These are phyloP conservation scores for Drosophila heteroneura DNA, from an alignment of 2,888 invertebrate species.

Conservation along the genomic window DNA sequence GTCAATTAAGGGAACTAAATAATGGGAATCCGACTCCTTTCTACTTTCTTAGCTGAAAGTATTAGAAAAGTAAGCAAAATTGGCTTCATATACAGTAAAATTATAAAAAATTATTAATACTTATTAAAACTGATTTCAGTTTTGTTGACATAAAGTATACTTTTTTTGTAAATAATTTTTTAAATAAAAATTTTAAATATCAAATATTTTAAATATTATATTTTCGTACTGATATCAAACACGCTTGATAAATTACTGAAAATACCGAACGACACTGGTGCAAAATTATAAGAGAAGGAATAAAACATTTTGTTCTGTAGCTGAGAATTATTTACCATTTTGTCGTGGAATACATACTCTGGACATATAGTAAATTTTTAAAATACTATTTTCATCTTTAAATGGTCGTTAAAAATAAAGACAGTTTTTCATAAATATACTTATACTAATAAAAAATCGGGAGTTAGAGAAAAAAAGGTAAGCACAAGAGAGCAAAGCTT, in stretches of 20 bases:
- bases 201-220: too few relatives aligned
- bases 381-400: neutral
- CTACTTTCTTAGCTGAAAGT: neutral
- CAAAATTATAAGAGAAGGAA: neutral
- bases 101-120: neutral
- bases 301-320: neutral
- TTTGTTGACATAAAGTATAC: neutral
- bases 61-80: neutral
- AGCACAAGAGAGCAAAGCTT: slow-evolving; percentile 4
- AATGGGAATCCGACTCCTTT: neutral
- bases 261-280: neutral
- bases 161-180: neutral
- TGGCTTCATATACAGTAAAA: neutral
- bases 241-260: neutral
- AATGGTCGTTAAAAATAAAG: neutral
- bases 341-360: neutral
- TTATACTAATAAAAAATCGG: neutral
- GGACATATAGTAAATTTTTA: neutral
- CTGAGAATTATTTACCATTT: neutral
- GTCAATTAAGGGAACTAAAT: neutral
- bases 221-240: neutral
- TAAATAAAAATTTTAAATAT: neutral
- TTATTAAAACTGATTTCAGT: neutral
- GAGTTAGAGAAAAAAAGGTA: neutral
- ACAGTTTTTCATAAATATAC: neutral